phyloP scores from a whole-genome alignment of 2,797 vertebrate species.

The Gadopsis bispinosus region DNA sequence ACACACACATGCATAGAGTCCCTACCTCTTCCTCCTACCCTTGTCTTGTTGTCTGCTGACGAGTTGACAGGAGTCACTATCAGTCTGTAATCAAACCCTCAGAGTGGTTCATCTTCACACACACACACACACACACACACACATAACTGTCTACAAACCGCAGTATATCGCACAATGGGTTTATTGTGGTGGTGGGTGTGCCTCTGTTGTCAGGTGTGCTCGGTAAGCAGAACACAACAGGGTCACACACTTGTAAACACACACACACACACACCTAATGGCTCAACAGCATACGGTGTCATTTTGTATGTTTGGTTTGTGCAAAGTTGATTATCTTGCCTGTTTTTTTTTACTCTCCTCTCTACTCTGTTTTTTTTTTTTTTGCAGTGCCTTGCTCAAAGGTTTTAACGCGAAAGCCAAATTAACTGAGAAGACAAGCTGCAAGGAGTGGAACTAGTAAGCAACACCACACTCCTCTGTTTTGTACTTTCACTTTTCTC shows the following conservation, averaged over 20 bases:
- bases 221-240: conserved; percentile 3
- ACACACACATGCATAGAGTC: neutral
- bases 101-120: conserved; percentile 20
- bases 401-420: neutral
- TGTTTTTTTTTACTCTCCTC: neutral
- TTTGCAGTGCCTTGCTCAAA: neutral
- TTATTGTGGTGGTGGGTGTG: conserved; percentile 56
- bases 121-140: neutral
- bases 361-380: neutral
- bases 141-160: conserved; percentile 17
- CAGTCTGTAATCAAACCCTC: conserved; percentile 65
- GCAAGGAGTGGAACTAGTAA: neutral
- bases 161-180: conserved; percentile 42
- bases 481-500: conserved; percentile 12
- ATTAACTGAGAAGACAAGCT: neutral
- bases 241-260: neutral
- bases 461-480: conserved; percentile 23
- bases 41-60: conserved; percentile 39
- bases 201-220: conserved; percentile 32
- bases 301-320: neutral
- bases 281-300: neutral
- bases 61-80: conserved; percentile 51
- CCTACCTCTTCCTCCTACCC: conserved; percentile 6
- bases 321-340: neutral
- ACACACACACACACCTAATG: neutral